Evolutionary conservation across 2,113 vertebrate genomes (phyloP).

Genomic region (Chaetura pelagica): DNA sequence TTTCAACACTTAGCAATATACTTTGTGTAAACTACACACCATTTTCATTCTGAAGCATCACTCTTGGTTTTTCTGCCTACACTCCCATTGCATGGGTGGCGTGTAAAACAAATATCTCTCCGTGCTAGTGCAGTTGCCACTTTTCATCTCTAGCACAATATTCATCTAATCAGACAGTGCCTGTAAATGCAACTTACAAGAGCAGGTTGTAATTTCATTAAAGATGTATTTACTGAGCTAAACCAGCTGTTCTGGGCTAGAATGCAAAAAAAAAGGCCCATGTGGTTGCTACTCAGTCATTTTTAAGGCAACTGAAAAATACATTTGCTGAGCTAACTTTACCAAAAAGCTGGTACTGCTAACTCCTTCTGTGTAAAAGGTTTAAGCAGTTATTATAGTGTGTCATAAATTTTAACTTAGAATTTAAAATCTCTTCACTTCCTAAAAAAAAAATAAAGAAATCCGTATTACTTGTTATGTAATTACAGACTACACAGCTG

Average conservation of each 20-base stretch:
- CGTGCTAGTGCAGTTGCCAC: constrained; percentile 32
- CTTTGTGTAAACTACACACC: background rate
- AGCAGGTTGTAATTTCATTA: constrained; percentile 80
- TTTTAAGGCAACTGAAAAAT: constrained; percentile 61
- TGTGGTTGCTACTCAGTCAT: constrained; percentile 37
- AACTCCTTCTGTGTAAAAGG: constrained; percentile 66
- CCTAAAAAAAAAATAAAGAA: constrained; percentile 49
- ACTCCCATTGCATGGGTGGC: background rate
- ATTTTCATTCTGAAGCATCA: background rate
- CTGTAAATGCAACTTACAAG: constrained; percentile 46
- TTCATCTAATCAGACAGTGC: constrained; percentile 56
- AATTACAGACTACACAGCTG: constrained; percentile 81
- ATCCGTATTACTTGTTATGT: constrained; percentile 72
- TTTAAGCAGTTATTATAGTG: constrained; percentile 77
- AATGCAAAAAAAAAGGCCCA: constrained; percentile 14
- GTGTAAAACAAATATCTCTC: constrained; percentile 9
- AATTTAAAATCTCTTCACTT: constrained; percentile 77
- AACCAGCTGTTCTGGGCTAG: constrained; percentile 67
- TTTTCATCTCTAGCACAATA: constrained; percentile 56
- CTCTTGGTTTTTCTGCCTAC: background rate
- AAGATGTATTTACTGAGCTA: constrained; percentile 81
- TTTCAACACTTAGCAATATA: background rate
- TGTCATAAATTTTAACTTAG: constrained; percentile 78
- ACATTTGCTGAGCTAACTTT: constrained; percentile 58
- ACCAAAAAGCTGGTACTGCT: constrained; percentile 66